A percentile compares a stretch with the other conserved stretches of the same genome.
Conservation (phyloP, 2,113 vertebrate species). For the Pungitius pungitius region DNA sequence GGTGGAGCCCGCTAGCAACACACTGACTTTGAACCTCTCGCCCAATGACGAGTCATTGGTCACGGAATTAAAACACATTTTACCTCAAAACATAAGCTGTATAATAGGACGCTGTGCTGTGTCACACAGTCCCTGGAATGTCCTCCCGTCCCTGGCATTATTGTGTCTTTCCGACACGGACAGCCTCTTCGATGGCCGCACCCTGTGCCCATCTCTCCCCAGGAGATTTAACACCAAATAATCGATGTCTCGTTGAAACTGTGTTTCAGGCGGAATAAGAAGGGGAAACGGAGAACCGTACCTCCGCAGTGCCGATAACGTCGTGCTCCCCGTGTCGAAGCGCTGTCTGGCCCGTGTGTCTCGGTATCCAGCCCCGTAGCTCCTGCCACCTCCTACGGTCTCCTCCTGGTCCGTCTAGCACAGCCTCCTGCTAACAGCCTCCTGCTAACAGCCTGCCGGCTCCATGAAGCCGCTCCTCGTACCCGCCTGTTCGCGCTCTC, state of each 20-base stretch:
- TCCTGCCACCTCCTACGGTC: slow-evolving; percentile 36
- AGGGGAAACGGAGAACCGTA: slow-evolving; percentile 14
- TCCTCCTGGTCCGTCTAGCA: slow-evolving; percentile 44
- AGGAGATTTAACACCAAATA: slow-evolving; percentile 62
- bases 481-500: slow-evolving; percentile 2
- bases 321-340: not conserved
- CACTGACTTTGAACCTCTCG: not conserved
- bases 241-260: slow-evolving; percentile 57
- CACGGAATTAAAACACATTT: not conserved
- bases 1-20: not conserved
- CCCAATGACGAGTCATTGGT: slow-evolving; percentile 53
- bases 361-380: slow-evolving; percentile 27
- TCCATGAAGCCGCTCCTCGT: slow-evolving; percentile 33
- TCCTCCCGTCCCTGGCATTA: not conserved
- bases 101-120: not conserved
- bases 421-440: slow-evolving; percentile 49
- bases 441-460: slow-evolving; percentile 51
- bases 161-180: slow-evolving; percentile 31
- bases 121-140: not conserved
- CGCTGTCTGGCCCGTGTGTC: slow-evolving; percentile 11
- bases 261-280: slow-evolving; percentile 26
- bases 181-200: slow-evolving; percentile 73
- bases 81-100: not conserved
- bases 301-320: slow-evolving; percentile 41
- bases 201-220: slow-evolving; percentile 70